These are phyloP conservation scores for Ditula angustiorana DNA, from an alignment of 2,888 invertebrate genomes.

Conservation along the genomic window DNA sequence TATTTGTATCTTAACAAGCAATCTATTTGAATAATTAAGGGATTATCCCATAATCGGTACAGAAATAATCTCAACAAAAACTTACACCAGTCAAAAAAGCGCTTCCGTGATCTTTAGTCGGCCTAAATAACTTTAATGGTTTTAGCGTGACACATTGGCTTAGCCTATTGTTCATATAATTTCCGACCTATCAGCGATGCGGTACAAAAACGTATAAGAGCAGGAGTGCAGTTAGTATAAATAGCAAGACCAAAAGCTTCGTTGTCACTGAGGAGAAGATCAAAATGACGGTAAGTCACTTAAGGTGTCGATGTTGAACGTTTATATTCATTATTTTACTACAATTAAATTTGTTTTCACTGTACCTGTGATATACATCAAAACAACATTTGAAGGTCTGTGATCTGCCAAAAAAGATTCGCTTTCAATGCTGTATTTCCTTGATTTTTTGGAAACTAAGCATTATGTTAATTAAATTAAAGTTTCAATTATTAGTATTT, in stretches of 20 bases:
- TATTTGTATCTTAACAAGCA: too few species aligned
- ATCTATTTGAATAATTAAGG: background rate
- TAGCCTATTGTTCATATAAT: slow-evolving; percentile 40
- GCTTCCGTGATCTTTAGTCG: slow-evolving; percentile 33
- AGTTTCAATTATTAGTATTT: too few species aligned
- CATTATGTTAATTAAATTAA: too few species aligned
- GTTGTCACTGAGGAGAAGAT: slow-evolving; percentile 22
- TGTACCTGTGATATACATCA: too few species aligned
- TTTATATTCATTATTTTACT: too few species aligned
- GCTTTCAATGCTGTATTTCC: too few species aligned
- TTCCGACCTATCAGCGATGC: slow-evolving; percentile 20
- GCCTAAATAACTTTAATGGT: slow-evolving; percentile 38
- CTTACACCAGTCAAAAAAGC: slow-evolving; percentile 17
- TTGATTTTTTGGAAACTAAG: too few species aligned
- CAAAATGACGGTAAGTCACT: slow-evolving; percentile 41
- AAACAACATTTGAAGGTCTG: too few species aligned
- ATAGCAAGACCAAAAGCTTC: slow-evolving; percentile 31
- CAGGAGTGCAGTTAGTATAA: slow-evolving; percentile 45
- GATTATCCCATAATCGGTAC: slow-evolving; percentile 25
- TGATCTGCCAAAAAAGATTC: too few species aligned
- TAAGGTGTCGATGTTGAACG: too few species aligned
- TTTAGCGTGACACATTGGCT: slow-evolving; percentile 42
- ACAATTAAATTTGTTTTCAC: too few species aligned
- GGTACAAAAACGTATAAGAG: slow-evolving; percentile 44
- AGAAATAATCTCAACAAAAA: background rate